Base-by-base conservation (phyloP, 2,888 invertebrate genomes). In the Scaptomyza polygonia region DNA sequence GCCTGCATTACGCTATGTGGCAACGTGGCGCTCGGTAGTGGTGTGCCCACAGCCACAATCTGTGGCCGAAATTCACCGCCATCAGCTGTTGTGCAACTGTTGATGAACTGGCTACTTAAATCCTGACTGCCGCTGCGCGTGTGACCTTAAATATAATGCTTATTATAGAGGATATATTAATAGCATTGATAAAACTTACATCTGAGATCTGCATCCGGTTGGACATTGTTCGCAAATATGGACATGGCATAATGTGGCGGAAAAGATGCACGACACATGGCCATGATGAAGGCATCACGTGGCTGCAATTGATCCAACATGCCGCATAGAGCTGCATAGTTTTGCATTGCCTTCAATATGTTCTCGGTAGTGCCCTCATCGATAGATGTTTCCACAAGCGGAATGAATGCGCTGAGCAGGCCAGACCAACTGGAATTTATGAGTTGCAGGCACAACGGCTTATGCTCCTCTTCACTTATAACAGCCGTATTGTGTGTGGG, bases 361-460 rank as follows among this genome's bases (percentile, higher is more conserved):
- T 95, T 96, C 92, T 99, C 99, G 18, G 96, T 96, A 16, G 96
- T 95, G 18, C 96, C 94, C 91, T 99, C 99, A 76, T 99, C 99
- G 12, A 97, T 97, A 81, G 98, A 98, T 3, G 98, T 98, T 91
- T 99, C 99, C 1, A 99, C 95, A 47, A 99, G 92, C 3, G 98
- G 96, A 62, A 97, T 97, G 68, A 99, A 92, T 0, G 98, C 98
- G 83, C 98, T 97, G 34, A 99, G 93, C 45, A 99, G 93, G 0
- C 98, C 98, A 90, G 97, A 97, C 98, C 99, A 99, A 72, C 98
- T 97, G 0, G 98, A 98, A 84, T 96, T 96, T 30, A 99, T 94
- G 27, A 99, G 92, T 92, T 98, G 96, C 29, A 94, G 93, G 83
- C 95, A 93, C 12, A 91, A 72, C 0, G 91, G 89, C 52, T 86